A percentile compares a stretch with the other conserved stretches of the same genome.
phyloP scores from a whole-genome alignment of 2,113 vertebrate genomes.

The Madoqua kirkii region DNA sequence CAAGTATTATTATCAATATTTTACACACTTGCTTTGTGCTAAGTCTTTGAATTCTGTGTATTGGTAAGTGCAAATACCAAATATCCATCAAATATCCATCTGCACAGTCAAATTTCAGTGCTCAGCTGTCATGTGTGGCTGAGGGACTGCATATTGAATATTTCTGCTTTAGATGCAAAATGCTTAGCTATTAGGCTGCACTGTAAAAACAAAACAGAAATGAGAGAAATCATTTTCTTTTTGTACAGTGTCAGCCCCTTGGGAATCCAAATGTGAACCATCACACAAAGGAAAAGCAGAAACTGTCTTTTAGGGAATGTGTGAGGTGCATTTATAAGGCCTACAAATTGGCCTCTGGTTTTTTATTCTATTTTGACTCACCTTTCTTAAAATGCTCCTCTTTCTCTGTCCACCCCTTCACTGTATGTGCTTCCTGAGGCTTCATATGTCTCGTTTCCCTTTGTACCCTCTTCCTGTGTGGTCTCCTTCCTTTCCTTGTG shows the following conservation, averaged over 20 bases:
- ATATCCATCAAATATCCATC: too few species aligned
- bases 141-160: not conserved
- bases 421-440: not conserved
- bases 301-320: accelerated
- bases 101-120: not conserved
- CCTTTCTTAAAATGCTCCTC: not conserved
- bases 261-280: not conserved
- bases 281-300: not conserved
- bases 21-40: not conserved
- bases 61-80: not conserved
- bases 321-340: not conserved
- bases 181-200: not conserved
- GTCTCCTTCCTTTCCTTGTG: too few species aligned
- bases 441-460: not conserved
- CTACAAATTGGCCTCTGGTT: not conserved
- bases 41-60: not conserved
- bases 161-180: not conserved
- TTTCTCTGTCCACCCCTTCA: not conserved
- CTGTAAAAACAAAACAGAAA: not conserved
- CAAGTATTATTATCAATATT: not conserved
- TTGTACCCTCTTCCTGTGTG: not conserved
- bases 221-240: not conserved
- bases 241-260: not conserved
- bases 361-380: not conserved
- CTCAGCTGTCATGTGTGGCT: not conserved